Conservation (phyloP, 2,797 vertebrate species). For the Triplophysa bombifrons region DNA sequence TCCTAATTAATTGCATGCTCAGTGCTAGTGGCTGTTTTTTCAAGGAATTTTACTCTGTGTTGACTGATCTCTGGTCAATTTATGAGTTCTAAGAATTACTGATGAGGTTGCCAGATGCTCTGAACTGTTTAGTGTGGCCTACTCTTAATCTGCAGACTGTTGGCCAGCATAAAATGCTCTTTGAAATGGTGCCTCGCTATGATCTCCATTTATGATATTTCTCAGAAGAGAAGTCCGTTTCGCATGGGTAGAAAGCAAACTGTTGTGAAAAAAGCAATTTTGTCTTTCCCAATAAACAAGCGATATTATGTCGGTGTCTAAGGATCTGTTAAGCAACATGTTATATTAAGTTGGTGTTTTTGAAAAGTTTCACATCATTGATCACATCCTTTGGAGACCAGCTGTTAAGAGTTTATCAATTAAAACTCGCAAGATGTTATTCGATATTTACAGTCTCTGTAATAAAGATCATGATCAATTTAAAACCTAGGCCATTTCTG, state of each 20-base stretch:
- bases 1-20: constrained; percentile 46
- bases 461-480: too few species aligned
- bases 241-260: constrained; percentile 11
- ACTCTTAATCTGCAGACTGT: constrained; percentile 34
- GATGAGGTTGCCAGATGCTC: constrained; percentile 50
- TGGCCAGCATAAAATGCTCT: constrained; percentile 18
- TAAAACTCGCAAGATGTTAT: neutral
- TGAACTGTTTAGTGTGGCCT: constrained; percentile 32
- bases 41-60: constrained; percentile 11
- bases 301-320: neutral
- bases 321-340: neutral
- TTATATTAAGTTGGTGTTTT: neutral
- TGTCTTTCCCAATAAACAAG: constrained; percentile 12
- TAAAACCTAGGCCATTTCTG: too few species aligned
- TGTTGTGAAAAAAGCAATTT: constrained; percentile 8
- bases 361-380: neutral
- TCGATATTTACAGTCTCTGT: neutral
- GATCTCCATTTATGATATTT: constrained; percentile 41
- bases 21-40: constrained; percentile 41
- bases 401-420: neutral
- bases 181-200: constrained; percentile 11
- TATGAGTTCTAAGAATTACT: constrained; percentile 40
- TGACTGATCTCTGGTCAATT: constrained; percentile 51
- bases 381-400: neutral
- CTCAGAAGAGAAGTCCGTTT: constrained; percentile 31